Base-by-base conservation (phyloP, 2,113 vertebrate genomes). In the Eulemur macaco region DNA sequence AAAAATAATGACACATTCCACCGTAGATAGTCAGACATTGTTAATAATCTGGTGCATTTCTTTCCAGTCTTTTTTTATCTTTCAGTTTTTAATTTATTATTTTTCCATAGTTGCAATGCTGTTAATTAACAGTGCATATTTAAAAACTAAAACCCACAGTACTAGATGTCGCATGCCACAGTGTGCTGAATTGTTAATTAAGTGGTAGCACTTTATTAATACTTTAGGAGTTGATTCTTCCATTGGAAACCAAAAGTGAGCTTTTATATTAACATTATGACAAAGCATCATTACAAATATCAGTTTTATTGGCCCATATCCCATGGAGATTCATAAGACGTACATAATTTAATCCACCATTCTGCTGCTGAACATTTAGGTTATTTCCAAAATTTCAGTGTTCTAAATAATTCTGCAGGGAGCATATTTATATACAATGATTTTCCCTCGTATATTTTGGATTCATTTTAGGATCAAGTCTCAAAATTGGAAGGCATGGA, bases 121-220 rank as follows among this genome's bases (percentile, higher is more conserved):
- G 60, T 71, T 86, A 85, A 94, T 92, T 89, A 89, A n/a, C 2
- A 45, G 31, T 56, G 18, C 64, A 92, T 71, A 93, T 84, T 93
- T 97, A 77, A 95, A 93, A 85, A 80, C 23, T 45, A 76, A 94
- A 94, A 25, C 50, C 13, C 39, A 87, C 6, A 82, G 47, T 66
- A 63, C 18, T 95, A 58, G 37, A 84, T 71, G 12, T 39, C 37
- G 21, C 6, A 81, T 68, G 71, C 52, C 6, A 88, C 21, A 80
- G 60, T 76, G 58, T 69, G 23, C 85, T 78, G 58, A 96, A 78
- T 25, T 84, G 13, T 83, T 95, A 94, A 92, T 91, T 91, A 94
- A 96, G 82, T 42, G 69, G 50, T 47, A 60, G 29, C 42, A 96
- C 14, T 0, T 85, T 60, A 31, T 76, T 90, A 96, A 73, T 88